These are phyloP conservation scores for Aptenodytes patagonicus DNA, from an alignment of 2,113 vertebrate species.

Conservation along the genomic window DNA sequence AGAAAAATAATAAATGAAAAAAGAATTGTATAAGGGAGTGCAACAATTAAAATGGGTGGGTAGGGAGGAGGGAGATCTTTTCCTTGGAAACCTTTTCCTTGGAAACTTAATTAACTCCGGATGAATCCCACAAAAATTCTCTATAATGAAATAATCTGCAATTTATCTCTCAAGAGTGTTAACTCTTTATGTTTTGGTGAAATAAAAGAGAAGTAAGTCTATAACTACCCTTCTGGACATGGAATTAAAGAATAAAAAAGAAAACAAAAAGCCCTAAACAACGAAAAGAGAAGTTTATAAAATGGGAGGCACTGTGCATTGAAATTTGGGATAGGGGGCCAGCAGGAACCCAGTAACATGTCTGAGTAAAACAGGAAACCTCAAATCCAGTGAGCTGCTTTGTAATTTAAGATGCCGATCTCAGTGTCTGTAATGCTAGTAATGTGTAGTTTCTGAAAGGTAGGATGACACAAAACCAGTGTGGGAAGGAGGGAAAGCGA, in stretches of 20 bases:
- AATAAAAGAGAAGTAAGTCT: background rate
- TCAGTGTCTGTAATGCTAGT: background rate
- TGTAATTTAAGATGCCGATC: background rate
- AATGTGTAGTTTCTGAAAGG: background rate
- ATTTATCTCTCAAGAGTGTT: background rate
- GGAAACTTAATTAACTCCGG: background rate
- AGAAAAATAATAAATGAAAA: background rate
- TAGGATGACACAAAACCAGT: background rate
- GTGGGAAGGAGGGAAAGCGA: conserved; percentile 7
- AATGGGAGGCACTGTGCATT: background rate
- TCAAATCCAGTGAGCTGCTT: background rate
- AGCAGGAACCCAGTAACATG: background rate
- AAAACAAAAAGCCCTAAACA: background rate
- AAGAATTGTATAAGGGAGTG: background rate
- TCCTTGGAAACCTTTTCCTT: background rate
- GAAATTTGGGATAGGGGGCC: background rate
- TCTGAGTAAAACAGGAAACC: background rate
- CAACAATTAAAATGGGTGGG: background rate
- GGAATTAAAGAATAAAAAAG: background rate
- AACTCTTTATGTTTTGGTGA: background rate
- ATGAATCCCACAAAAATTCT: background rate
- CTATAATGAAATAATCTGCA: background rate
- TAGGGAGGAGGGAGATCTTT: background rate
- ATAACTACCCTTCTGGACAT: background rate
- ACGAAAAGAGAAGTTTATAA: background rate